Percentiles rank a stretch among this genome's conserved stretches.
phyloP scores from a whole-genome alignment of 2,888 invertebrate genomes.

The Latrodectus hesperus region DNA sequence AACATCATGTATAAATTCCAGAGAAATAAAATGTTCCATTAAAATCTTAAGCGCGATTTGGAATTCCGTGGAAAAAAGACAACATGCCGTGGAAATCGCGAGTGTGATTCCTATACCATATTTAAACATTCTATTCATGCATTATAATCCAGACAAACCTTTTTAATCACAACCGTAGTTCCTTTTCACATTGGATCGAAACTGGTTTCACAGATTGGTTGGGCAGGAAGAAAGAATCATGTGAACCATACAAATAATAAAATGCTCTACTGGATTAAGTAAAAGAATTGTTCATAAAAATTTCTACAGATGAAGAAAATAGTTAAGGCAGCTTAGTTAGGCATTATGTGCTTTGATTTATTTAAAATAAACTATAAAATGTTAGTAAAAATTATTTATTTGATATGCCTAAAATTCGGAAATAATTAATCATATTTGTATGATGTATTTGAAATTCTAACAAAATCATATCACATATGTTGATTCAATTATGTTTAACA shows the following conservation, averaged over 20 bases:
- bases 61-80: background rate
- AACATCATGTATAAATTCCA: background rate
- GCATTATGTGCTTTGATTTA: too few species aligned
- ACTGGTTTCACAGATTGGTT: constrained; percentile 7
- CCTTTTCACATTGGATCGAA: background rate
- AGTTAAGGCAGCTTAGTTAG: too few species aligned
- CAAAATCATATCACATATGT: too few species aligned
- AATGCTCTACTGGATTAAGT: constrained; percentile 6
- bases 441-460: too few species aligned
- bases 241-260: constrained; percentile 7
- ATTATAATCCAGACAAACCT: background rate
- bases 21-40: constrained; percentile 7
- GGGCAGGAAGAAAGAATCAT: constrained; percentile 19
- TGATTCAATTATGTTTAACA: too few species aligned
- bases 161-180: constrained; percentile 30
- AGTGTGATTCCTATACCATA: background rate
- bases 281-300: constrained; percentile 7
- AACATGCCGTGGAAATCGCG: background rate
- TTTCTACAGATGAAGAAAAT: background rate
- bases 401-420: too few species aligned
- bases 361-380: too few species aligned
- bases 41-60: background rate
- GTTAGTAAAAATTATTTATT: too few species aligned
- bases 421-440: too few species aligned
- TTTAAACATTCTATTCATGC: background rate